Base-by-base conservation (phyloP, 2,113 vertebrate genomes). In the Talpa occidentalis region DNA sequence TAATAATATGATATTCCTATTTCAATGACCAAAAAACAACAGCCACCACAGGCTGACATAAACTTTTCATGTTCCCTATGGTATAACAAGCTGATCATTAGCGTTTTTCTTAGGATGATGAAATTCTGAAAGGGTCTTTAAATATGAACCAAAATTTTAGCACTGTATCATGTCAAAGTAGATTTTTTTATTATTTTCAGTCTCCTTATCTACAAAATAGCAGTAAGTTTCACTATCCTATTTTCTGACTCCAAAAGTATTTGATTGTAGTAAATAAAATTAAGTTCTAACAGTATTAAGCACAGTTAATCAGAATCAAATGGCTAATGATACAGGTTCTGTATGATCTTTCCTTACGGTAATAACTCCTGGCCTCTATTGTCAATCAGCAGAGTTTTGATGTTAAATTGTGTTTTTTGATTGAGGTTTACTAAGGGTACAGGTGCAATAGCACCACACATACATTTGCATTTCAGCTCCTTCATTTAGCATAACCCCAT, bases 401-500 rank as follows among this genome's bases (percentile, higher is more conserved):
- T 67, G 40, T 3, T 82, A 73, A 35, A 0, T 42, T 47, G 76
- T 47, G 49, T 19, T 91, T 95, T 95, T 95, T 97, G 97, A 96
- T 89, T 76, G 94, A 42, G 85, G 59, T 95, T 95, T 78, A 80
- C 52, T 19, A 16, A 77, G 89, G 95, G 90, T 96, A 94, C 95
- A 95, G 97, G 93, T 97, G 94, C 96, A 88, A 28, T 54, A 87
- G 95, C 96, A 95, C 86, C 1, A 42, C 67, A 89, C 76, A 1
- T 26, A 77, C 81, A 97, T 98, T 98, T 98, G 95, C 96, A 96
- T 97, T 96, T 94, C 86, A 56, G 77, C 59, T 96, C 72, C 95
- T 97, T 96, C 96, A 97, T 94, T 97, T 97, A 98, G 96, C 97
- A 32, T 91, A 95, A 97, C 82, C 83, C 64, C 87, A 93, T 97